Conservation (phyloP, 2,797 vertebrate genomes). For the Thripadectes ignobilis region DNA sequence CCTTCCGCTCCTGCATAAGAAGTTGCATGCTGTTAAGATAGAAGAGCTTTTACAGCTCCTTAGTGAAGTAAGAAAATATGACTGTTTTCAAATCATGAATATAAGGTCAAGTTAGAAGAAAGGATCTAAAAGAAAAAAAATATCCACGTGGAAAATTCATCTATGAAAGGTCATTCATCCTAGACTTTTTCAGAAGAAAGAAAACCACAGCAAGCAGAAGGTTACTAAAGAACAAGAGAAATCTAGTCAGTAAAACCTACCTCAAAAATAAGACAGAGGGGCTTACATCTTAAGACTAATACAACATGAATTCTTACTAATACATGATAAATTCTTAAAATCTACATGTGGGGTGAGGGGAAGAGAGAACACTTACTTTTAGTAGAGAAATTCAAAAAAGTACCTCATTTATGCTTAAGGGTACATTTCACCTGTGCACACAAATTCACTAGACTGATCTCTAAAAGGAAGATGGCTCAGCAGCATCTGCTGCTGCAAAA, state of each 20-base stretch:
- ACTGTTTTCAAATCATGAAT: not conserved
- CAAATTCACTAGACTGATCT: not conserved
- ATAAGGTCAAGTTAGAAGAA: not conserved
- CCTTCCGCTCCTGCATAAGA: not conserved
- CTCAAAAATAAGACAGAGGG: not conserved
- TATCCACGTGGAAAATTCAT: not conserved
- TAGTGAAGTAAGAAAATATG: not conserved
- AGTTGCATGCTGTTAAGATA: not conserved
- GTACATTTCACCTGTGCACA: not conserved
- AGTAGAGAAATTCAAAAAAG: not conserved
- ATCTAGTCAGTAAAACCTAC: not conserved
- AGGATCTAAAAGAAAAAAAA: not conserved
- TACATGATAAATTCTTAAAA: not conserved
- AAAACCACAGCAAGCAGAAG: not conserved
- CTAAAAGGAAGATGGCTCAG: not conserved
- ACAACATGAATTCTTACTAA: not conserved
- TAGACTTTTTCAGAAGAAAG: not conserved
- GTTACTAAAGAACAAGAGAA: not conserved
- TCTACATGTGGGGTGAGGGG: not conserved
- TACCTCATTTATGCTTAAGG: not conserved
- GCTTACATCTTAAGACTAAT: not conserved
- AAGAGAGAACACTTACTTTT: not conserved
- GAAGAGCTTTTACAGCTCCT: not conserved
- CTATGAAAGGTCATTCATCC: not conserved
- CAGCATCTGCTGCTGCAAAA: not conserved